Conservation (phyloP, 2,113 vertebrate species). For the Verasper variegatus region DNA sequence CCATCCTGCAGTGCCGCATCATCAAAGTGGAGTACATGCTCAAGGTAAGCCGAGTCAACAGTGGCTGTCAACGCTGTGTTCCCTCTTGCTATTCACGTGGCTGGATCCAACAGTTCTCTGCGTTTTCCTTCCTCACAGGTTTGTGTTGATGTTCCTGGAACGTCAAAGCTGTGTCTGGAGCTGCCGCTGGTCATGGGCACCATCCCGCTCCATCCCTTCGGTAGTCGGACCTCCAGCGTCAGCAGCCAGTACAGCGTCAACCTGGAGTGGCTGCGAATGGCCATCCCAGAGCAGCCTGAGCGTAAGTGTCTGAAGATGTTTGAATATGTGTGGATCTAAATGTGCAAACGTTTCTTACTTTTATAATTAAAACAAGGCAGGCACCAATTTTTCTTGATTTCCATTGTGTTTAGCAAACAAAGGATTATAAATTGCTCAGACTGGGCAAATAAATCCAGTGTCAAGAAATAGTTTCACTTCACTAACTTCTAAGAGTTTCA, state of each 20-base stretch:
- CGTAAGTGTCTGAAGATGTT: conserved; percentile 81
- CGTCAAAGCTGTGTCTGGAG: conserved; percentile 93
- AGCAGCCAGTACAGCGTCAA: conserved; percentile 92
- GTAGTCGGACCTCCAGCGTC: conserved; percentile 91
- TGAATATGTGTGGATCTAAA: not conserved
- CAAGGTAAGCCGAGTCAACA: conserved; percentile 81
- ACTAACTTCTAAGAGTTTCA: not conserved
- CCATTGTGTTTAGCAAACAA: not conserved
- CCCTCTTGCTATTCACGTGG: not conserved
- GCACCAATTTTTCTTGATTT: no score
- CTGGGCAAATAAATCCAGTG: no score
- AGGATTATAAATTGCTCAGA: not conserved
- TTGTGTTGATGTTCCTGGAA: conserved; percentile 93
- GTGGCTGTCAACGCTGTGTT: not conserved
- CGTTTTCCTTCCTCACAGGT: conserved; percentile 80
- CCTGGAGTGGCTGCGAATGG: conserved; percentile 89
- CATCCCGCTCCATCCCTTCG: conserved; percentile 90
- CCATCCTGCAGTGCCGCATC: conserved; percentile 93
- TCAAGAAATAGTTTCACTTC: not conserved
- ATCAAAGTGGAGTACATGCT: conserved; percentile 94
- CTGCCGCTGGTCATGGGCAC: conserved; percentile 95
- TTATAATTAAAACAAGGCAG: no score
- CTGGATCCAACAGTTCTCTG: not conserved
- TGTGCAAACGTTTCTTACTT: not conserved
- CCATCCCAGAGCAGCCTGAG: conserved; percentile 88